Percentiles rank a stretch among this genome's conserved stretches.
phyloP scores from a whole-genome alignment of 2,797 vertebrate species.

The Melanotaenia boesemani region DNA sequence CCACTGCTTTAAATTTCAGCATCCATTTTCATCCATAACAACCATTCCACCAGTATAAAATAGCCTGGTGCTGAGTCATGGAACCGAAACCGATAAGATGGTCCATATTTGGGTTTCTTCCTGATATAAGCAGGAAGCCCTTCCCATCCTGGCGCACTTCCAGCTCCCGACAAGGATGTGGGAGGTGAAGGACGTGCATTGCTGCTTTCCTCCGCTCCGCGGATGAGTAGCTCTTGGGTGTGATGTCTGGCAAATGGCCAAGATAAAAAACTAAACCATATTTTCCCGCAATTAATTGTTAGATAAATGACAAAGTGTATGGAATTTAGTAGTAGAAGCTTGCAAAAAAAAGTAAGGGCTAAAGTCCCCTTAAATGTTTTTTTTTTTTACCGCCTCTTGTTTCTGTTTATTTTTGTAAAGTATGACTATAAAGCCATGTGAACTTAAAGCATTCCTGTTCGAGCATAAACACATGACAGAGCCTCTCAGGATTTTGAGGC shows the following conservation, averaged over 20 bases:
- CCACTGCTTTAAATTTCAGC: background rate
- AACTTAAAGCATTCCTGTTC: background rate
- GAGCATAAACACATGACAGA: conserved; percentile 46
- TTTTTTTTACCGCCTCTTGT: background rate
- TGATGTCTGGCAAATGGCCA: conserved; percentile 41
- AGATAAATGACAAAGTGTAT: background rate
- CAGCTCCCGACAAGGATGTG: conserved; percentile 62
- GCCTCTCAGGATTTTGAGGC: conserved; percentile 29
- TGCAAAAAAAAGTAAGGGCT: background rate
- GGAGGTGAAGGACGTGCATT: conserved; percentile 58
- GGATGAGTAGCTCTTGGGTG: conserved; percentile 48
- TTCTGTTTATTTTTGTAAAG: background rate
- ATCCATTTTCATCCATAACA: conserved; percentile 6
- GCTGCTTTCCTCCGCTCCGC: conserved; percentile 44
- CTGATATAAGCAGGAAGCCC: conserved; percentile 79
- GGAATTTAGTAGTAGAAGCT: too few species aligned
- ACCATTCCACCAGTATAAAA: conserved; percentile 35
- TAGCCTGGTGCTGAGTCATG: conserved; percentile 66
- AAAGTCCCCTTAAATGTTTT: background rate
- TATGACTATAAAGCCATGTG: background rate
- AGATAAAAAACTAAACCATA: conserved; percentile 6
- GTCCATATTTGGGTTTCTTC: conserved; percentile 83
- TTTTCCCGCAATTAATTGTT: background rate
- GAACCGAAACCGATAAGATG: conserved; percentile 49
- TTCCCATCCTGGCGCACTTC: conserved; percentile 78